Evolutionary conservation across 2,888 invertebrate species (phyloP).

Genomic region (Oithona nana): DNA sequence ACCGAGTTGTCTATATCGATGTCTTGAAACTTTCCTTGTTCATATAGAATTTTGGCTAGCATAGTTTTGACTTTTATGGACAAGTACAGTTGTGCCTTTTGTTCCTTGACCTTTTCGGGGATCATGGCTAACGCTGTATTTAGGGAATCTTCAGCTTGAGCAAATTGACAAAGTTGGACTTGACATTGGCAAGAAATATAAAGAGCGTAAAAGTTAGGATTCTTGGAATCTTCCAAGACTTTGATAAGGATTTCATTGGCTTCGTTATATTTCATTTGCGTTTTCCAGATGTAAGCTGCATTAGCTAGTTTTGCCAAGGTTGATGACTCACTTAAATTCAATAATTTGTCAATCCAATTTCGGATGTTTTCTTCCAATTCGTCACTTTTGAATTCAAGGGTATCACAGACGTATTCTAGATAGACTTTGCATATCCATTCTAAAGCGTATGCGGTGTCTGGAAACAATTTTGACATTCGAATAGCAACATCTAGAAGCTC

Average conservation of each 20-base stretch:
- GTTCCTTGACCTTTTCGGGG: not conserved
- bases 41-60: constrained; percentile 37
- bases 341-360: constrained; percentile 34
- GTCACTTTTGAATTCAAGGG: not conserved
- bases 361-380: constrained; percentile 28
- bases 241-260: constrained; percentile 29
- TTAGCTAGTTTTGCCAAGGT: constrained; percentile 41
- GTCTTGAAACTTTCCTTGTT: constrained; percentile 27
- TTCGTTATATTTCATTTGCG: constrained; percentile 33
- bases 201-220: not conserved
- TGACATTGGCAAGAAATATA: not conserved
- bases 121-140: not conserved
- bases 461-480: constrained; percentile 33
- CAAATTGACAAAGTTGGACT: not conserved
- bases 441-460: constrained; percentile 33
- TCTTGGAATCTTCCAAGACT: not conserved
- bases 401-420: constrained; percentile 28
- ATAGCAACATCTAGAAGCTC: constrained; percentile 31
- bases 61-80: constrained; percentile 24
- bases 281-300: constrained; percentile 36
- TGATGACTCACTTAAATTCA: constrained; percentile 38
- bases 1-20: not conserved
- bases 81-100: not conserved
- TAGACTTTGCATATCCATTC: constrained; percentile 44
- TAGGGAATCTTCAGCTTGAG: not conserved